Evolutionary conservation across 2,888 invertebrate genomes (phyloP).

Genomic region (Schizotus pectinicornis): DNA sequence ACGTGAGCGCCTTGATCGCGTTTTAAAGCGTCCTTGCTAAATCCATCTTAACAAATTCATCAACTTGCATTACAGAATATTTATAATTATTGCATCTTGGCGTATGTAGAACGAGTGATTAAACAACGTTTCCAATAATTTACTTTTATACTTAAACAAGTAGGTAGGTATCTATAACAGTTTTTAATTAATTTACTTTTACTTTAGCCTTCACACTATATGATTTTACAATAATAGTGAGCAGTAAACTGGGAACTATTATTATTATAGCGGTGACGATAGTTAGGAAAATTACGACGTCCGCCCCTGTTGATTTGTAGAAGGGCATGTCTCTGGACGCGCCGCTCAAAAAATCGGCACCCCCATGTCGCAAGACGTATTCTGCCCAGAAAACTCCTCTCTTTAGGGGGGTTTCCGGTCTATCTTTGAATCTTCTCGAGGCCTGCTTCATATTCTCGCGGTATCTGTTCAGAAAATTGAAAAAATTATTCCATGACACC

Average conservation of each 20-base stretch:
- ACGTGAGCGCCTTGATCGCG: no score
- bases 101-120: no score
- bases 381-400: slow-evolving; percentile 36
- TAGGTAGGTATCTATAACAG: no score
- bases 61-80: no score
- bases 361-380: slow-evolving; percentile 34
- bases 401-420: slow-evolving; percentile 31
- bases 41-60: no score
- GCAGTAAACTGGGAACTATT: not conserved
- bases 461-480: slow-evolving; percentile 25
- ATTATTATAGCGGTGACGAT: not conserved
- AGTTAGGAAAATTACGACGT: not conserved
- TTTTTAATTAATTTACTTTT: no score
- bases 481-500: not conserved
- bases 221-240: not conserved
- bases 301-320: slow-evolving; percentile 3
- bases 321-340: slow-evolving; percentile 9
- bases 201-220: no score
- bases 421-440: slow-evolving; percentile 31
- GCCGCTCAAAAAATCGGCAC: slow-evolving; percentile 27
- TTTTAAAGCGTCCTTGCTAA: no score
- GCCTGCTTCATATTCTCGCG: slow-evolving; percentile 26
- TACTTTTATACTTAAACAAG: no score
- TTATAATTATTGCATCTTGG: no score
- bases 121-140: no score